Base-by-base conservation (phyloP, 64 coral and sea anemone species). In the Stichodactyla mertensii region DNA sequence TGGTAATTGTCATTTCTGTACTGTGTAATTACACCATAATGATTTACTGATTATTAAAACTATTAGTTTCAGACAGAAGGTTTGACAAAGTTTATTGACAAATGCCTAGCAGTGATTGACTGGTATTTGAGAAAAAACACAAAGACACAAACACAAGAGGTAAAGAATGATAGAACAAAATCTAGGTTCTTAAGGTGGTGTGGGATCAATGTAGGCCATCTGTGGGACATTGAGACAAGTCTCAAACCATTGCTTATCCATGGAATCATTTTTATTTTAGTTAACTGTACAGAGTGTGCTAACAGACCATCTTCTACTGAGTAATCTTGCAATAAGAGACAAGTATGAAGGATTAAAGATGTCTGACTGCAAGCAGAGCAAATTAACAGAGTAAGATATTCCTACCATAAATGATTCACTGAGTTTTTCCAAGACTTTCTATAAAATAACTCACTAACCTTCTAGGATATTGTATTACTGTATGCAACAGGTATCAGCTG, bases 381-480 rank as follows among this genome's bases (percentile, higher is more conserved):
- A 95, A 86, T 23, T 95, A 22, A 95, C 79, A 67, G 93, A 95
- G 93, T 95, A 89, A 59, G 89, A 71, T 58, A 10, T 6, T 82
- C 1, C 51, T 28, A 10, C 15, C 1, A 79, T 86, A 19, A 24
- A 54, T 27, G 2, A 11, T 13, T 24, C 6, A 45, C 3, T 45
- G 3, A 3, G 36, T 45, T 45, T 45, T 45, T 45, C 36, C 36
- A 4, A 2, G 3, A 45, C 36, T 45, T 45, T 45, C 36, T 45
- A 2, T 45, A 45, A 45, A 45, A 2, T 45, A 45, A 45, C 36
- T 12, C 20, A 18, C 56, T 11, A 58, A 58, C 14, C 9, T 58
- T 58, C 8, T 15, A 66, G 18, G 62, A 18, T 16, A 20, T 66
- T 66, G 14, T 66, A 20, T n/a, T n/a, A n/a, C n/a, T n/a, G 5